Evolutionary conservation across 2,113 vertebrate genomes (phyloP), one percentile per base, ranked within the genome.

Genomic region (Chaetura pelagica): DNA sequence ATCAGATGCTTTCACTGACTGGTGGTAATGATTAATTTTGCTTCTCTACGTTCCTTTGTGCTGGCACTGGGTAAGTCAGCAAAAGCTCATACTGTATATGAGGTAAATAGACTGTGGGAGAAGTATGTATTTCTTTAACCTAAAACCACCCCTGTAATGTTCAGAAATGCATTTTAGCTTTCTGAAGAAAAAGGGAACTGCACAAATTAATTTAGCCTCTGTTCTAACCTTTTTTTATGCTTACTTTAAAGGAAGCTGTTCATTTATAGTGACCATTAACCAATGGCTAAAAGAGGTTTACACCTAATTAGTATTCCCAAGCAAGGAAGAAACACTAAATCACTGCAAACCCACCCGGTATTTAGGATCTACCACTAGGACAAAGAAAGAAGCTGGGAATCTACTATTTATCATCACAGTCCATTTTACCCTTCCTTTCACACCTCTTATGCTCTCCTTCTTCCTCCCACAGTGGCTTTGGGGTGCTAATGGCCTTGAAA

Each of bases 1-100:
- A 48, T 90, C 57, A 30, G 84, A 90, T 90, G 92, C 83, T 88
- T 90, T 94, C 75, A 79, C 71, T 87, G 91, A 89, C 55, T 69
- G 78, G 63, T 35, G 87, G 80, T 89, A 95, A 92, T 75, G 52
- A 97, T 92, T 98, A 84, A 90, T 90, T 94, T 89, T 82, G 62
- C 80, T 38, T 96, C 42, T 63, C 93, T 87, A 49, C 49, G 10
- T 78, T 94, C 67, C 85, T 71, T 32, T 6, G 3, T 29, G 35
- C 79, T 52, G 82, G 72, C 58, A 87, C 1, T 38, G 2, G 57
- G 66, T 82, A 24, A 57, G 71, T 83, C 80, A 95, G 91, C 90
- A 92, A 62, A 83, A 76, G 58, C 77, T 89, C 14, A 2, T 30
- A 68, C 32, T 59, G 57, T 67, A 61, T 7, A 9, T 64, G 55